Evolutionary conservation across 2,888 invertebrate genomes (phyloP), one percentile per base, ranked within the genome.

Genomic region (Parnassius smintheus): DNA sequence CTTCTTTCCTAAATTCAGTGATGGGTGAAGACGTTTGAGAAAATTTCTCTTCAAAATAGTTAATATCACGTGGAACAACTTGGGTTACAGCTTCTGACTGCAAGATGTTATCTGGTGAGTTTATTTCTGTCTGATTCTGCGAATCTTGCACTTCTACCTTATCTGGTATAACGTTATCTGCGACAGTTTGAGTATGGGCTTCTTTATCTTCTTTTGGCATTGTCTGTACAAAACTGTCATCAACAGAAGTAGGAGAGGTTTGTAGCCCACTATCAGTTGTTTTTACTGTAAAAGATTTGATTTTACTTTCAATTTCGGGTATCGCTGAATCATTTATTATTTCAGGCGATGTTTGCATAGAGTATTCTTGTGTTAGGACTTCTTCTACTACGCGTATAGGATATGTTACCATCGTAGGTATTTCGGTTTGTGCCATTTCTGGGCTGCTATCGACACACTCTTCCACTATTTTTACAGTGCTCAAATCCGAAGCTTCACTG

Each of bases 401-500:
- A 64, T 87, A 92, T 13, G 93, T 85, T 0, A 94, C 85, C 56
- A 93, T 93, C 50, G 92, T 88, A n/a, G 92, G 83, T 0, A 93
- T 88, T 72, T 93, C 92, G 65, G 80, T 78, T 56, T 85, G 75
- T 2, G 81, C 70, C 9, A 75, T 75, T 69, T 90, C 92, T 18
- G 93, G 92, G 61, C 93, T 89, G 22, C 92, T 89, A 51, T 93
- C 82, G 9, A 95, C 70, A 62, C 91, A 91, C 86, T 95, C 95
- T 85, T 95, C 95, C 11, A 95, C 80, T 44, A 95, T 89, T 86
- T 94, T 95, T 0, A 95, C 94, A 8, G 93, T 92, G 22, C 88
- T 90, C 2, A 93, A 90, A 61, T 93, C 93, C 10, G 94, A 93
- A 56, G 84, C 86, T 70, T 93, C 93, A 65, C 93, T 93, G 62